Conservation (phyloP, 2,888 invertebrate species). For the Andricus quercusramuli region DNA sequence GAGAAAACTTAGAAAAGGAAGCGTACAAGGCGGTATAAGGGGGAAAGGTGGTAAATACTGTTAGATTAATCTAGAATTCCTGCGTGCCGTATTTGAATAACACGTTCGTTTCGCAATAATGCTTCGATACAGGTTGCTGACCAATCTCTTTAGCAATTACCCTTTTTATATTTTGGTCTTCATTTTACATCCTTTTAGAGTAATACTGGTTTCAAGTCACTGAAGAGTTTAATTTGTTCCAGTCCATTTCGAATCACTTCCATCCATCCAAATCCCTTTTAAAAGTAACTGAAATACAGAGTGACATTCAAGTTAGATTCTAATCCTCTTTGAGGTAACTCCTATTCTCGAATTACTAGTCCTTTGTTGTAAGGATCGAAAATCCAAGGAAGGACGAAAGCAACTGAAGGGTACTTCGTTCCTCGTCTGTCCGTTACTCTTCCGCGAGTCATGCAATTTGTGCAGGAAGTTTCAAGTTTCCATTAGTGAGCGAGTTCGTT, state of each 20-base stretch:
- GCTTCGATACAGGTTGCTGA: too few relatives aligned
- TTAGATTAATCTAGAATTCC: too few relatives aligned
- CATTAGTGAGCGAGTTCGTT: conserved; percentile 58
- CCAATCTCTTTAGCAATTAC: too few relatives aligned
- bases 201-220: not conserved
- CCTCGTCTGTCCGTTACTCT: conserved; percentile 58
- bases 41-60: too few relatives aligned
- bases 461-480: conserved; percentile 68
- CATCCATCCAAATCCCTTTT: not conserved
- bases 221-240: not conserved
- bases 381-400: conserved; percentile 58
- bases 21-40: too few relatives aligned
- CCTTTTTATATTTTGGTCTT: not conserved
- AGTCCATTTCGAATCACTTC: not conserved
- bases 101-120: too few relatives aligned
- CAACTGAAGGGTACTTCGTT: conserved; percentile 61
- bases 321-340: conserved; percentile 59
- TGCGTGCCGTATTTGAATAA: too few relatives aligned
- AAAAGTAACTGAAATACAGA: conserved; percentile 29
- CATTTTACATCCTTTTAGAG: not conserved
- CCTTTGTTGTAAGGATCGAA: conserved; percentile 58
- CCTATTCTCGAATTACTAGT: conserved; percentile 58
- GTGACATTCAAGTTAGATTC: conserved; percentile 59
- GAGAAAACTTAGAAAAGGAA: too few relatives aligned
- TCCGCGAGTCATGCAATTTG: conserved; percentile 59